Conservation (phyloP, 2,797 vertebrate species). For the Crypturellus tataupa region DNA sequence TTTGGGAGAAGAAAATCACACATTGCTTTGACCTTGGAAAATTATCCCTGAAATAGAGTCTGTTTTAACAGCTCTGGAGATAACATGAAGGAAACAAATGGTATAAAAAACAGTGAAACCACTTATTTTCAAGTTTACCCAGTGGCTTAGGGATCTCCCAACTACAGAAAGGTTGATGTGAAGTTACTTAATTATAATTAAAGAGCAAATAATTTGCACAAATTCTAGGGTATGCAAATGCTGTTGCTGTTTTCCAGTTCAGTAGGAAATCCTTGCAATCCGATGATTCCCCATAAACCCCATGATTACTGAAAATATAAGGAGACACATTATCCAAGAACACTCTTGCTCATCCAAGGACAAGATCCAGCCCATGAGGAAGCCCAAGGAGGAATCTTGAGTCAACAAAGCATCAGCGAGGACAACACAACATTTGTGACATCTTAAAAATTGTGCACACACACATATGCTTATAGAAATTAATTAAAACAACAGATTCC, state of each 20-base stretch:
- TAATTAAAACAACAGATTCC: not conserved
- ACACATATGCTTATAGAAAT: not conserved
- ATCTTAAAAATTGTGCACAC: not conserved
- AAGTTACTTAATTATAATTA: not conserved
- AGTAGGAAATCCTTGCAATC: not conserved
- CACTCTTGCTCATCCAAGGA: not conserved
- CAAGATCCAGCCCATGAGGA: not conserved
- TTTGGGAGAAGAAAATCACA: not conserved
- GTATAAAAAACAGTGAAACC: not conserved
- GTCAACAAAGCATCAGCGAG: not conserved
- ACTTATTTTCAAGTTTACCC: not conserved
- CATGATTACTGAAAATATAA: not conserved
- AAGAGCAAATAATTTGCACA: not conserved
- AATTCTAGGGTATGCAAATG: not conserved
- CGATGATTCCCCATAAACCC: not conserved
- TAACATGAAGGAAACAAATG: not conserved
- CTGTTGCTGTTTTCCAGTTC: not conserved
- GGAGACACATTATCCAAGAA: not conserved
- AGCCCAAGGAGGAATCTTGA: fast-evolving
- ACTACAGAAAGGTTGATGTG: not conserved
- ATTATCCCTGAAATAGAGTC: not conserved
- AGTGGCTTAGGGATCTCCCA: not conserved
- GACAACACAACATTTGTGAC: not conserved
- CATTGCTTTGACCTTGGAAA: slow-evolving; percentile 27
- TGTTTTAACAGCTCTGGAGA: not conserved